Percentiles rank a stretch among this genome's conserved stretches.
phyloP scores from a whole-genome alignment of 1,140 invertebrate species.

The Diachasmimorpha longicaudata region DNA sequence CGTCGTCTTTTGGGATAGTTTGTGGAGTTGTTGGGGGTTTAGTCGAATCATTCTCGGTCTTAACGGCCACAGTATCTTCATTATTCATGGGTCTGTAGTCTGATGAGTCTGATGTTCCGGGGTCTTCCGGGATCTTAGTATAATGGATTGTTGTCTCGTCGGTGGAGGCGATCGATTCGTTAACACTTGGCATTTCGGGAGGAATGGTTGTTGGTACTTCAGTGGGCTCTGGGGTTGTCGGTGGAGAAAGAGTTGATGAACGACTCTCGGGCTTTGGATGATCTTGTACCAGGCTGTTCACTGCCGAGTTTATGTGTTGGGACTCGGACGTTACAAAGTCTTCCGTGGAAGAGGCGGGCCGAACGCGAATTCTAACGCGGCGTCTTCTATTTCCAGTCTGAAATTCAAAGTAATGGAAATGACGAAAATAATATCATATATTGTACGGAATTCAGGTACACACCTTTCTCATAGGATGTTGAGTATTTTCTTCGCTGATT shows the following conservation, averaged over 20 bases:
- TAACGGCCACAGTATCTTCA: constrained; percentile 10
- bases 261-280: constrained; percentile 22
- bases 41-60: not conserved
- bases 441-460: not conserved
- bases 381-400: constrained; percentile 44
- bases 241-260: not conserved
- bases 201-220: constrained; percentile 3
- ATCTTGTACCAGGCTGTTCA: constrained; percentile 46
- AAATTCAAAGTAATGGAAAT: constrained; percentile 1
- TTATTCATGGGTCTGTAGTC: constrained; percentile 11
- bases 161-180: constrained; percentile 15
- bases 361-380: constrained; percentile 50
- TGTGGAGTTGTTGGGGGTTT: constrained; percentile 19
- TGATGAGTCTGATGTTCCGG: constrained; percentile 11
- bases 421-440: too few species aligned
- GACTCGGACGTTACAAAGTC: constrained; percentile 56
- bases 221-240: not conserved
- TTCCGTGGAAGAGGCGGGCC: constrained; percentile 40
- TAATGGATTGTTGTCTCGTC: constrained; percentile 23
- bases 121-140: constrained; percentile 2
- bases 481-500: not conserved
- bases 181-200: not conserved
- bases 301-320: constrained; percentile 49
- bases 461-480: constrained; percentile 17
- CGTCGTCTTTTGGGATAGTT: not conserved